Percentiles rank a stretch among this genome's conserved stretches.
These are phyloP conservation scores for Madoqua kirkii DNA, from an alignment of 2,113 vertebrate species.

Conservation along the genomic window DNA sequence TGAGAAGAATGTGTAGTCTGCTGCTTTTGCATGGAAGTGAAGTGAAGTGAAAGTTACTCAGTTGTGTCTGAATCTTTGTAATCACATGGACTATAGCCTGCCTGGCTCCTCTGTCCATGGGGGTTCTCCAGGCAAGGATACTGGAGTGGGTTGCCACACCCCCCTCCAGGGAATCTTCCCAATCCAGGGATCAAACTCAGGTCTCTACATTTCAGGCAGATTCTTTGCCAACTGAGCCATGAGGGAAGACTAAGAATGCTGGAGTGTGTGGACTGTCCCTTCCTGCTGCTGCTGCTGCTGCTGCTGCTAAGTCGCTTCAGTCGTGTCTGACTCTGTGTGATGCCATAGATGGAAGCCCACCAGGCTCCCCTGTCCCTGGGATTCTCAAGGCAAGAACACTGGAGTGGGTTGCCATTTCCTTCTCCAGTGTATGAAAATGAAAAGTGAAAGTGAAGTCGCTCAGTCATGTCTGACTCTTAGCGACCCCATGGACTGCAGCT, in stretches of 20 bases:
- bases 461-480: too few relatives aligned
- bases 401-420: too few relatives aligned
- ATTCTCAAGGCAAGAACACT: too few relatives aligned
- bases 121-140: not conserved
- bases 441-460: too few relatives aligned
- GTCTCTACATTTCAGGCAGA: not conserved
- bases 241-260: not conserved
- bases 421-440: too few relatives aligned
- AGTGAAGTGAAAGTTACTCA: not conserved
- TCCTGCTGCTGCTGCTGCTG: not conserved
- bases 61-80: not conserved
- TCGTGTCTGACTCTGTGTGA: too few relatives aligned
- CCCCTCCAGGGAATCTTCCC: not conserved
- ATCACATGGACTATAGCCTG: not conserved
- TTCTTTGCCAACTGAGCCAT: not conserved
- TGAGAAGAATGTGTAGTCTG: not conserved
- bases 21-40: not conserved
- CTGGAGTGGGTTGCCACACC: not conserved
- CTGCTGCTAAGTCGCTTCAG: too few relatives aligned
- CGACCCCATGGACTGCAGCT: too few relatives aligned
- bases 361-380: too few relatives aligned
- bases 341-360: too few relatives aligned
- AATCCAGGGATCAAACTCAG: not conserved
- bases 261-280: not conserved
- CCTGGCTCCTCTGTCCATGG: not conserved